Evolutionary conservation across 2,888 invertebrate genomes (phyloP).

Genomic region (Mythimna vitellina): DNA sequence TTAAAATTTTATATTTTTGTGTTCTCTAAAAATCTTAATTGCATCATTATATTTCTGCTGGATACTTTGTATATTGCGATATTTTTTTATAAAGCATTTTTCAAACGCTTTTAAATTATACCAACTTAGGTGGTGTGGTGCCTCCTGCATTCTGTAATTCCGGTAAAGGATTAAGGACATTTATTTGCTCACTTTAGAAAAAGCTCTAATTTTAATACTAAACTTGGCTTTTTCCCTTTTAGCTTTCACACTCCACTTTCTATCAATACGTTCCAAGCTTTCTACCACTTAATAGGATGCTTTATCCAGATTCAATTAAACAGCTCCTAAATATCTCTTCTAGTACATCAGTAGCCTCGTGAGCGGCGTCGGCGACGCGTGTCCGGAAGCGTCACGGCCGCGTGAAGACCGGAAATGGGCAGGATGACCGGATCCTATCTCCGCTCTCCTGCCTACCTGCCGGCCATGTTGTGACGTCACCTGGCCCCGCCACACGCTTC

Average conservation of each 20-base stretch:
- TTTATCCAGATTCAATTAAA: constrained; percentile 31
- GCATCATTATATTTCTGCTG: not conserved
- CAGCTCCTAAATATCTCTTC: constrained; percentile 69
- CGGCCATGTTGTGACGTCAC: constrained; percentile 89
- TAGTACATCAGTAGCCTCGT: constrained; percentile 75
- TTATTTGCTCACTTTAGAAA: not conserved
- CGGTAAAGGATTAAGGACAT: not conserved
- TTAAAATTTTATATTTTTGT: not conserved
- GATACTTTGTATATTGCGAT: not conserved
- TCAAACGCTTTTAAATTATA: not conserved
- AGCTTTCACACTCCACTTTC: not conserved
- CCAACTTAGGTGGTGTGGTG: not conserved
- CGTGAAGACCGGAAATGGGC: constrained; percentile 91
- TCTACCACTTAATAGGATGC: not conserved
- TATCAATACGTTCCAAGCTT: not conserved
- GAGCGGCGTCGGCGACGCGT: constrained; percentile 86
- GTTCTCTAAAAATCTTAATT: not conserved
- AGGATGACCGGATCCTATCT: constrained; percentile 91
- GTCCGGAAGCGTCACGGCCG: constrained; percentile 90
- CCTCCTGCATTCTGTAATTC: not conserved
- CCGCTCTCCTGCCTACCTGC: constrained; percentile 87
- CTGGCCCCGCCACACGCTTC: constrained; percentile 64
- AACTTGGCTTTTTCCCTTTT: not conserved
- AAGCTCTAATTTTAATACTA: not conserved
- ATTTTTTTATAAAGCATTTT: not conserved